Conservation (phyloP, 2,113 vertebrate genomes). For the Mustela nigripes region DNA sequence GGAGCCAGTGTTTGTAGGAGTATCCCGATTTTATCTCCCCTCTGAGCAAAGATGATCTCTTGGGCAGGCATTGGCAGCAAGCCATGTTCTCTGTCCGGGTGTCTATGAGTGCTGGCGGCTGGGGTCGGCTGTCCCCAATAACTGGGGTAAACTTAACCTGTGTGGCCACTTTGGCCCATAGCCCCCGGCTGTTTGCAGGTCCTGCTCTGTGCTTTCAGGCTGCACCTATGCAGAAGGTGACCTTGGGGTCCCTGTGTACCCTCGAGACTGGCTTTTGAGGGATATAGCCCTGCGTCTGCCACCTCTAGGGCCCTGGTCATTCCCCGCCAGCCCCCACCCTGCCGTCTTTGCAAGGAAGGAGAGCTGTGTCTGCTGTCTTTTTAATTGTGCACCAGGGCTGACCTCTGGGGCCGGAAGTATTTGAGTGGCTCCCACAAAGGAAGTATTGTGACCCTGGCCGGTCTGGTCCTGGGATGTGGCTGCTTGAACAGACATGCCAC, state of each 20-base stretch:
- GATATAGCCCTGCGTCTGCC: neutral
- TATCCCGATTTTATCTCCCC: neutral
- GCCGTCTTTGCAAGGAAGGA: neutral
- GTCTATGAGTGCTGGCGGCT: rapidly evolving
- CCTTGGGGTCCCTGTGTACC: neutral
- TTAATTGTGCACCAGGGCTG: neutral
- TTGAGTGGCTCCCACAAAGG: neutral
- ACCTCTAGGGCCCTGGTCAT: neutral
- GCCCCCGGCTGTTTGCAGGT: rapidly evolving
- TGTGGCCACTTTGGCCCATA: neutral
- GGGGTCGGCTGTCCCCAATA: rapidly evolving
- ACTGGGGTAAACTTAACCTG: neutral
- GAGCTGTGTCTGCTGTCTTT: neutral
- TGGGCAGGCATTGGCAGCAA: neutral
- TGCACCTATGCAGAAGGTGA: neutral
- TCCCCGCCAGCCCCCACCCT: neutral
- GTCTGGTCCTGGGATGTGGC: neutral
- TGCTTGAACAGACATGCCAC: neutral
- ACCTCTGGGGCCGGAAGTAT: neutral
- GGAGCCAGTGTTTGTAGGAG: neutral
- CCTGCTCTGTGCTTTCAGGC: neutral
- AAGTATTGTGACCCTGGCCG: neutral
- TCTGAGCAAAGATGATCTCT: neutral
- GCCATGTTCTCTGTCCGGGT: neutral
- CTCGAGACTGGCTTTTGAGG: neutral